Base-by-base conservation (phyloP, 1,140 invertebrate genomes). In the Phthorimaea operculella region DNA sequence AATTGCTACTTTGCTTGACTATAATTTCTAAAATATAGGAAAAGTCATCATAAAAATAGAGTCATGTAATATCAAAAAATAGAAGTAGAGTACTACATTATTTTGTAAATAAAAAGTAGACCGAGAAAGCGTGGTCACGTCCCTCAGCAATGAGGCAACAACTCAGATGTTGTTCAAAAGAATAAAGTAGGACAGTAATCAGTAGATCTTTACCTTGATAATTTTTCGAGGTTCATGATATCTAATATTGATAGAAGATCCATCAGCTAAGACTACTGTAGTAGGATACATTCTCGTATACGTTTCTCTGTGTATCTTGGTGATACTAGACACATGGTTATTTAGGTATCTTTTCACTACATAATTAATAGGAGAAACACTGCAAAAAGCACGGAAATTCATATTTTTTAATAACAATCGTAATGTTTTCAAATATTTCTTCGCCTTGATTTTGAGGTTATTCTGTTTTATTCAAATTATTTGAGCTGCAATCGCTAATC, bases 211-310 rank as follows among this genome's bases (percentile, higher is more conserved):
- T 39, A 94, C 93, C 86, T 89, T 92, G 18, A 98, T 94, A 58
- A 97, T 93, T 85, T 89, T 89, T 56, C 93, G 85, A 7, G 96
- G 96, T 80, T 95, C 93, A 59, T 90, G 87, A 76, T 97, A 96
- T 63, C 91, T 86, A 21, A 96, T 91, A 36, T 88, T 92, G 57
- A 94, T 90, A 48, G 91, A 93, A 49, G 95, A 94, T 50, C 96
- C 96, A 89, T 98, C 92, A 1, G 94, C 86, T 28, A 90, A 83
- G 17, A 97, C 91, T 0, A 98, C 68, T 45, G 88, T 74, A 0
- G 92, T 93, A 17, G 92, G 93, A 87, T 95, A 96, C 42, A 85
- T 87, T 58, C 90, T 88, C n/a, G 88, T 73, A 76, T 93, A 95
- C 2, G 88, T 65, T 52, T 87, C 84, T 60, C 93, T 87, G 59